phyloP scores from a whole-genome alignment of 2,797 vertebrate species.

The Eulemur albifrons region DNA sequence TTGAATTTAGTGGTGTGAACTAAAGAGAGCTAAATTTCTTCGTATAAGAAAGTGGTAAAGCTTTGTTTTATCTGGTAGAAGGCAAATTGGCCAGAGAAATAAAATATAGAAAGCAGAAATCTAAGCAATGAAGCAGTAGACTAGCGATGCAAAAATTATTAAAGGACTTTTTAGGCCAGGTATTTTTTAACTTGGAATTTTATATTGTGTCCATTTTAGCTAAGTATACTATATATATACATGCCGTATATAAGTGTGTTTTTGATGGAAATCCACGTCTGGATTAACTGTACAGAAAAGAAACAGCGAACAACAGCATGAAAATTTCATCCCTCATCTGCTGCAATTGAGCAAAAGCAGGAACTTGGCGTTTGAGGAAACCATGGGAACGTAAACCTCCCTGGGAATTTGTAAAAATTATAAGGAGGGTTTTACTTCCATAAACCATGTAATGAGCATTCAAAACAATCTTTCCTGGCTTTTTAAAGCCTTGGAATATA shows the following conservation, averaged over 20 bases:
- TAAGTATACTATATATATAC: not conserved
- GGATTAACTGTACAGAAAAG: not conserved
- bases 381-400: not conserved
- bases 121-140: not conserved
- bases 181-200: not conserved
- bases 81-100: not conserved
- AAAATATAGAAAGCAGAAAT: not conserved
- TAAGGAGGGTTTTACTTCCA: not conserved
- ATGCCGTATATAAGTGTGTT: not conserved
- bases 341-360: not conserved
- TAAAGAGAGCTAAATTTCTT: constrained; percentile 9
- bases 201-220: not conserved
- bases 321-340: not conserved
- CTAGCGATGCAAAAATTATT: not conserved
- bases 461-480: not conserved
- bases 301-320: not conserved
- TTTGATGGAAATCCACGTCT: not conserved
- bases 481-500: not conserved
- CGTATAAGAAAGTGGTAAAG: not conserved
- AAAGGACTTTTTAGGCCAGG: not conserved
- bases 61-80: not conserved
- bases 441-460: not conserved
- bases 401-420: not conserved
- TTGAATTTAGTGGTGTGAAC: not conserved
- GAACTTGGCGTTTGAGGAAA: not conserved